Evolutionary conservation across 2,113 vertebrate genomes (phyloP).

Genomic region (Zapus hudsonius): DNA sequence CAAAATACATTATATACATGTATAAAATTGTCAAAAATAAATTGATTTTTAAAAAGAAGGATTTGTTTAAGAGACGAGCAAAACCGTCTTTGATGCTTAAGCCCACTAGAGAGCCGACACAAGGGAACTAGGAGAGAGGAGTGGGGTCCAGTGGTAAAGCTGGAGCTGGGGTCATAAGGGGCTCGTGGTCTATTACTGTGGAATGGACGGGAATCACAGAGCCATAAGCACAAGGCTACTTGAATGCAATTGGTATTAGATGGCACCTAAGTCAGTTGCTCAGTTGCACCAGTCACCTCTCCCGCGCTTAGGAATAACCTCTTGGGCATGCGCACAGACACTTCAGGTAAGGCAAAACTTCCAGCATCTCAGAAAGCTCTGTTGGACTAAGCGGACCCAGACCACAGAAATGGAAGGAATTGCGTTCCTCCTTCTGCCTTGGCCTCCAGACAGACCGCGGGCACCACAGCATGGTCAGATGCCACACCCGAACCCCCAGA

Average conservation of each 20-base stretch:
- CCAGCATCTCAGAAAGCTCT: background rate
- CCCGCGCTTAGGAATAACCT: background rate
- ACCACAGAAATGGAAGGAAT: background rate
- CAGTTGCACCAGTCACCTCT: background rate
- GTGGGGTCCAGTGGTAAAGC: background rate
- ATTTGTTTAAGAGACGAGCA: background rate
- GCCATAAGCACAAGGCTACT: background rate
- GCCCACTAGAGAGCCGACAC: background rate
- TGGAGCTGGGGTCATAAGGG: background rate
- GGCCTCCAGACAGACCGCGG: too few species aligned
- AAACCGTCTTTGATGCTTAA: background rate
- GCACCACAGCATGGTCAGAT: too few species aligned
- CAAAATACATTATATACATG: too few species aligned
- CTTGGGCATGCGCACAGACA: accelerated
- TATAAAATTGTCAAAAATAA: too few species aligned
- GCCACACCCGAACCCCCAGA: too few species aligned
- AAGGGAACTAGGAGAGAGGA: background rate
- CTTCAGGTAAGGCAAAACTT: background rate
- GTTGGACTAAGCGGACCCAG: background rate
- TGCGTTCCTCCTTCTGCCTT: background rate
- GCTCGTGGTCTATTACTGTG: background rate
- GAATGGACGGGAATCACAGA: background rate
- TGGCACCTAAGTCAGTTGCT: background rate
- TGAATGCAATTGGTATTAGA: background rate
- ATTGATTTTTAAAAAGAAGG: background rate